Evolutionary conservation across 2,888 invertebrate genomes (phyloP).

Genomic region (Platycheirus rosarum): DNA sequence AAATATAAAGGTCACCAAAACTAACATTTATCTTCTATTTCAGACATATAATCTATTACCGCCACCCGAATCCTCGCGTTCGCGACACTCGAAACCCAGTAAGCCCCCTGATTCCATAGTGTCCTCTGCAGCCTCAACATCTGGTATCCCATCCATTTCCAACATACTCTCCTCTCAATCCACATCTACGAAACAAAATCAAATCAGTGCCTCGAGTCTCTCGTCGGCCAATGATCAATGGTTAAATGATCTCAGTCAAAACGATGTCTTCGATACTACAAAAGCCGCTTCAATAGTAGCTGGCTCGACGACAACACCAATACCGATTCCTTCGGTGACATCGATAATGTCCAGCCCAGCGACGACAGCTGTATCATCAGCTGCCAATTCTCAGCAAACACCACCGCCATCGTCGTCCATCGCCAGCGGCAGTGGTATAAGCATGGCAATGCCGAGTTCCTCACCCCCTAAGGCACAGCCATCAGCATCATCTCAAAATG

Average conservation of each 20-base stretch:
- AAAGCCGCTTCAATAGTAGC: conserved; percentile 76
- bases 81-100: conserved; percentile 80
- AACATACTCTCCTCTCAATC: conserved; percentile 65
- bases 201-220: conserved; percentile 44
- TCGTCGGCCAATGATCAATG: conserved; percentile 78
- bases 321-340: conserved; percentile 51
- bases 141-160: conserved; percentile 59
- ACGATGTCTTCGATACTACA: conserved; percentile 80
- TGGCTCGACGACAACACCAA: conserved; percentile 56
- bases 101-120: conserved; percentile 77
- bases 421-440: conserved; percentile 52
- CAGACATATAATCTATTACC: conserved; percentile 81
- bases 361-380: conserved; percentile 77
- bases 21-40: too few species aligned
- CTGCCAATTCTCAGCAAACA: conserved; percentile 78
- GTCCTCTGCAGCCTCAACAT: conserved; percentile 51
- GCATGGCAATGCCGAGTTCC: conserved; percentile 46
- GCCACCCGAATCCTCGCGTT: conserved; percentile 82
- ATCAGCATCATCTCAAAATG: conserved; percentile 68
- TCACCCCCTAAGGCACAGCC: conserved; percentile 50
- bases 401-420: conserved; percentile 65
- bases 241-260: conserved; percentile 79
- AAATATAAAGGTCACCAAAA: too few species aligned
- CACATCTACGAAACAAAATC: conserved; percentile 40
- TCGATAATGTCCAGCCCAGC: conserved; percentile 74